phyloP scores from a whole-genome alignment of 2,888 invertebrate species.

The Drosophila demipolita region DNA sequence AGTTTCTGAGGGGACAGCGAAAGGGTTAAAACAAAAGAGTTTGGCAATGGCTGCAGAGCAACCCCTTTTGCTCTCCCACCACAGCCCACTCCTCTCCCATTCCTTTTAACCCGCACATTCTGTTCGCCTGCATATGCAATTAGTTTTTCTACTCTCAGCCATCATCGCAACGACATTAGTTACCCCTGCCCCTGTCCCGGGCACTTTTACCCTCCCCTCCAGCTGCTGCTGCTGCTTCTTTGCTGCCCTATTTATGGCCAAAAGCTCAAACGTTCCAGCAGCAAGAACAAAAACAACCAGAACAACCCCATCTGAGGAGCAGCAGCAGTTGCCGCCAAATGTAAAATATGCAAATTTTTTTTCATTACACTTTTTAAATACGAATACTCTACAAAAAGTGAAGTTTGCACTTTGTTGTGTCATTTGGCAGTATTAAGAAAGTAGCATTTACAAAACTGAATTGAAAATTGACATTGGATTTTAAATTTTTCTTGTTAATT shows the following conservation, averaged over 20 bases:
- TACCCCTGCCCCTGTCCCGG: background rate
- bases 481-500: too few species aligned
- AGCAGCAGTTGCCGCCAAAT: conserved; percentile 37
- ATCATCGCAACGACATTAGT: conserved; percentile 24
- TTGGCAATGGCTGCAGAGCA: conserved; percentile 25
- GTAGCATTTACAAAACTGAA: too few species aligned
- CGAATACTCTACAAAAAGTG: background rate
- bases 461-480: background rate
- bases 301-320: conserved; percentile 59
- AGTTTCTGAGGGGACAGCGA: conserved; percentile 37
- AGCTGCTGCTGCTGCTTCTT: background rate
- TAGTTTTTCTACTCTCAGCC: conserved; percentile 41
- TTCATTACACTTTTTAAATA: conserved; percentile 61
- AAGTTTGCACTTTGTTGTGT: background rate
- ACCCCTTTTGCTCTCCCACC: conserved; percentile 17
- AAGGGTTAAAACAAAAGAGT: conserved; percentile 61
- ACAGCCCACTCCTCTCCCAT: background rate
- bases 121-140: conserved; percentile 40
- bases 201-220: conserved; percentile 8
- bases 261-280: conserved; percentile 46
- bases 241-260: conserved; percentile 38
- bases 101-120: background rate
- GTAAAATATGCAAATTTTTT: conserved; percentile 72
- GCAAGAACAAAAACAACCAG: conserved; percentile 25
- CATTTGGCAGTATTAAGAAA: background rate